Evolutionary conservation across 2,797 vertebrate species (phyloP).

Genomic region (Sitta carolinensis): DNA sequence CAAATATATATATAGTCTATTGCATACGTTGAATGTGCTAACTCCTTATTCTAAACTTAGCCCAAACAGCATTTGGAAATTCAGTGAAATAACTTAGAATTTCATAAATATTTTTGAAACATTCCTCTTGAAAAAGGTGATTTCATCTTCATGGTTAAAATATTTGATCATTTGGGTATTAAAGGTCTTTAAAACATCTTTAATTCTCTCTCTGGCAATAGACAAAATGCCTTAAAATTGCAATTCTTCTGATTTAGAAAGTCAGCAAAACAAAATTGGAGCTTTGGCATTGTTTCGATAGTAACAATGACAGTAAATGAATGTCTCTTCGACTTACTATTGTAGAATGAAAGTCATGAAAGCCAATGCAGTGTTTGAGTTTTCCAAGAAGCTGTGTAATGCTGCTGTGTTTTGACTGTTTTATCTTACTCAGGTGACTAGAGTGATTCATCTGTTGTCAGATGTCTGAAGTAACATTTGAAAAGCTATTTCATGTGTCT

Average conservation of each 20-base stretch:
- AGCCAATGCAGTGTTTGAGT: not conserved
- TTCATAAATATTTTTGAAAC: not conserved
- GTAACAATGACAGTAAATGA: not conserved
- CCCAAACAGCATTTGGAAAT: not conserved
- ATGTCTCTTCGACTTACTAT: not conserved
- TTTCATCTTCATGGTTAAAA: not conserved
- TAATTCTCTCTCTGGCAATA: not conserved
- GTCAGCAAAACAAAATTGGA: not conserved
- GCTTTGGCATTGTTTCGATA: not conserved
- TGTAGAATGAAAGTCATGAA: not conserved
- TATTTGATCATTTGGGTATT: not conserved
- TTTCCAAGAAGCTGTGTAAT: not conserved
- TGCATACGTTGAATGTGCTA: not conserved
- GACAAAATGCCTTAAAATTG: not conserved
- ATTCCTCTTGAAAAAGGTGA: not conserved
- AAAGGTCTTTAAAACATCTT: not conserved
- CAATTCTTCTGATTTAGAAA: not conserved
- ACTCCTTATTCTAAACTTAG: not conserved
- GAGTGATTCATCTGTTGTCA: not conserved
- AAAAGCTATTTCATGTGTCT: conserved; percentile 4
- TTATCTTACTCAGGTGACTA: not conserved
- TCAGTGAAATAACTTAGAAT: not conserved
- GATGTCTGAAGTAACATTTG: conserved; percentile 3
- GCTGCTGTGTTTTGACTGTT: not conserved
- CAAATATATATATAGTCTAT: not conserved